Conservation (phyloP, 2,113 vertebrate genomes). For the Lophotis ruficrista region DNA sequence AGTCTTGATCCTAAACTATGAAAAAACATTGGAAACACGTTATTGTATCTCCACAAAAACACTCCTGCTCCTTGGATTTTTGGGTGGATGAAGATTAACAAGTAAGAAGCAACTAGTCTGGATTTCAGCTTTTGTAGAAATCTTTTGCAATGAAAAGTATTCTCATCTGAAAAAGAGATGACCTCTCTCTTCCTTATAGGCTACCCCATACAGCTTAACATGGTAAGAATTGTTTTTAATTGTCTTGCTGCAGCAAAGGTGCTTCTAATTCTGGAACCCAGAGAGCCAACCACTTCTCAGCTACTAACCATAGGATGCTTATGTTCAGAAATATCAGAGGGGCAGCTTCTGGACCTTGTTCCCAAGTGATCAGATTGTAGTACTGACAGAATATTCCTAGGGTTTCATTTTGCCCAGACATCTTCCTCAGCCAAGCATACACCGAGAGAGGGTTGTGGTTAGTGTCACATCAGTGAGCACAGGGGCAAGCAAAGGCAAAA, state of each 20-base stretch:
- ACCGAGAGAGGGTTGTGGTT: neutral
- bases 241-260: neutral
- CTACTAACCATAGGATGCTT: neutral
- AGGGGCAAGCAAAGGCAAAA: neutral
- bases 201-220: neutral
- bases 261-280: neutral
- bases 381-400: neutral
- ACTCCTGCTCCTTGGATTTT: neutral
- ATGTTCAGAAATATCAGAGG: neutral
- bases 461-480: neutral
- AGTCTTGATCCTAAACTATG: neutral
- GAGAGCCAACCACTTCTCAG: neutral
- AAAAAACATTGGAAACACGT: neutral
- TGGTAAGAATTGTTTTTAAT: neutral
- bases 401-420: neutral
- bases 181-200: neutral
- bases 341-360: neutral
- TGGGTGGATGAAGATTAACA: neutral
- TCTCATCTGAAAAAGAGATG: neutral
- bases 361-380: neutral
- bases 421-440: neutral
- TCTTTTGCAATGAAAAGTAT: neutral
- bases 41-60: neutral
- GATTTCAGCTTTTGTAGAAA: neutral
- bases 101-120: neutral